Evolutionary conservation across 2,113 vertebrate genomes (phyloP), one percentile per base, ranked within the genome.

Genomic region (Ascaphus truei): DNA sequence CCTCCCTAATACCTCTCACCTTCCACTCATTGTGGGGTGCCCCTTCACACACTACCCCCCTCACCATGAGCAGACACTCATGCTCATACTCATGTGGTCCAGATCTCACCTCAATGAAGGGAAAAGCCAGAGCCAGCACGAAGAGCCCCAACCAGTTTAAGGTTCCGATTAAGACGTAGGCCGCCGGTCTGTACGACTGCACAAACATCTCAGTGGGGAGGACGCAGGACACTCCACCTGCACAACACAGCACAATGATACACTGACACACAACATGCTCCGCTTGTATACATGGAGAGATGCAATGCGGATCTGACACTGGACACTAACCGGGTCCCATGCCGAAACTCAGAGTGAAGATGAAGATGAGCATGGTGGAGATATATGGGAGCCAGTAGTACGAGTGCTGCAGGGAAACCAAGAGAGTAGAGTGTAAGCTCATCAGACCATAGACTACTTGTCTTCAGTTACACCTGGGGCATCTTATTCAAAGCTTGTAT

Each of bases 91-190:
- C n/a, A n/a, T n/a, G n/a, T n/a, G n/a, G n/a, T n/a, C n/a, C n/a
- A n/a, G n/a, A n/a, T n/a, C 90, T 88, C 73, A 94, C 94, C 83
- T 88, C 86, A 33, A 94, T 66, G 27, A 92, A 74, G 12, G 93
- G 92, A 72, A 94, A 93, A 9, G 88, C 0, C 82, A 93, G 79
- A 25, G 88, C 92, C 20, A 94, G 56, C 3, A 84, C 1, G 66
- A 95, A 93, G 50, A 95, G 79, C 5, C 83, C 61, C 0, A 29
- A 20, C 92, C 93, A 94, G 82, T 80, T 88, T 33, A 85, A 5
- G 20, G n/a, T 61, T 60, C 77, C 85, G 61, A 75, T 73, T 3
- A 93, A 53, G 47, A 80, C 83, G 72, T 81, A 92, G 7, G 77
- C 91, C 4, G 90, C 81, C 25, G 89, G 75, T 78, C 88, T 92